Evolutionary conservation across 2,797 vertebrate genomes (phyloP).

Genomic region (Petrocephalus sullivani): DNA sequence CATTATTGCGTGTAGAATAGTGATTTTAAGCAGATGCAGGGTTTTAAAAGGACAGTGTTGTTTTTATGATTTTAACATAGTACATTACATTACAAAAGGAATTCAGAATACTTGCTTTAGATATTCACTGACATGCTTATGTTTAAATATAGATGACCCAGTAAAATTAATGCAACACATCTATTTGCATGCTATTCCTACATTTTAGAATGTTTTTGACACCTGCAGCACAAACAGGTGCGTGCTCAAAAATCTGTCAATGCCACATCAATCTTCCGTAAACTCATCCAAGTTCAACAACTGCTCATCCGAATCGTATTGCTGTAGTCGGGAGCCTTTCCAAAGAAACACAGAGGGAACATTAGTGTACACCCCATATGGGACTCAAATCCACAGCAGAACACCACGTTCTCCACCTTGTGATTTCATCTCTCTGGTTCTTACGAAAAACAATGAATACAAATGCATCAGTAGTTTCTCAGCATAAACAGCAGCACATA

Average conservation of each 20-base stretch:
- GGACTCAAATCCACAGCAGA: neutral
- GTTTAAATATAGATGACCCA: constrained; percentile 3
- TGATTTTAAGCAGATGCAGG: neutral
- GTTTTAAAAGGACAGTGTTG: constrained; percentile 30
- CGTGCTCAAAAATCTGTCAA: neutral
- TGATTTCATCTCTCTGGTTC: neutral
- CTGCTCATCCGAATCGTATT: neutral
- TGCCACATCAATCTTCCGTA: constrained; percentile 10
- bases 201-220: neutral
- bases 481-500: constrained; percentile 6
- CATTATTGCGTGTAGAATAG: constrained; percentile 30
- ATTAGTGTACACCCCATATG: neutral
- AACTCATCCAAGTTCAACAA: neutral
- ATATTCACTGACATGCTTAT: neutral
- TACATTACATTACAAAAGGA: neutral
- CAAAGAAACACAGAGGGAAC: neutral
- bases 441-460: neutral
- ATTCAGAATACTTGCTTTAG: neutral
- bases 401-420: neutral
- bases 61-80: constrained; percentile 24
- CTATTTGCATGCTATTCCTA: neutral
- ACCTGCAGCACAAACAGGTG: neutral
- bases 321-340: neutral
- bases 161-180: neutral
- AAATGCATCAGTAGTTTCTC: neutral